phyloP scores from a whole-genome alignment of 2,888 invertebrate genomes.

The Dicranocentrus wangi region DNA sequence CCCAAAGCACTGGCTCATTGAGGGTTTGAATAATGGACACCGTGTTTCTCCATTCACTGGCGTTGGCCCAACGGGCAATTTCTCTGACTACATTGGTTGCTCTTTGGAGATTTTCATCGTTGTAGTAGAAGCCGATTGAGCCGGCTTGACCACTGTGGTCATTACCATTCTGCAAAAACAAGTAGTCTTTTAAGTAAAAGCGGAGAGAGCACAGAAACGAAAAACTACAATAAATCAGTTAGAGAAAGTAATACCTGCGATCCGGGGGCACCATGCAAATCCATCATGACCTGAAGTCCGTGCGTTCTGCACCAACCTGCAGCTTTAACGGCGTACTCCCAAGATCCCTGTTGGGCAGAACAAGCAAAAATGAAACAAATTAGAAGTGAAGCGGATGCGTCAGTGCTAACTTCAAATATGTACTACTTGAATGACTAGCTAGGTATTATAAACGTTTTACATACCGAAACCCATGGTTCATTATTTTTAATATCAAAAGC shows the following conservation, averaged over 20 bases:
- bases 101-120: slow-evolving; percentile 68
- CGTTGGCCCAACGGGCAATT: slow-evolving; percentile 67
- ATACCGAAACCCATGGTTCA: slow-evolving; percentile 67
- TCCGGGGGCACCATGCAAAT: slow-evolving; percentile 72
- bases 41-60: slow-evolving; percentile 67
- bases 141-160: slow-evolving; percentile 71
- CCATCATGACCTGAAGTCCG: slow-evolving; percentile 71
- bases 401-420: too few species aligned
- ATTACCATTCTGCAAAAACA: slow-evolving; percentile 66
- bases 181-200: too few species aligned
- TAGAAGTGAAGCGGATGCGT: too few species aligned
- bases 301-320: slow-evolving; percentile 69
- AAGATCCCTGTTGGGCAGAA: slow-evolving; percentile 59
- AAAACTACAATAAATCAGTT: too few species aligned
- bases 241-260: slow-evolving; percentile 55
- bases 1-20: slow-evolving; percentile 72
- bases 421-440: too few species aligned
- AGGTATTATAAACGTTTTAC: too few species aligned
- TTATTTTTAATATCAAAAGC: slow-evolving; percentile 69
- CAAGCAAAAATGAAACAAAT: too few species aligned
- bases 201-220: too few species aligned
- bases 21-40: slow-evolving; percentile 70
- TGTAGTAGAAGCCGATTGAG: slow-evolving; percentile 65
- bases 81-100: slow-evolving; percentile 65
- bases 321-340: slow-evolving; percentile 70